phyloP scores from a whole-genome alignment of 1,140 invertebrate genomes.

The Lethrus apterus region DNA sequence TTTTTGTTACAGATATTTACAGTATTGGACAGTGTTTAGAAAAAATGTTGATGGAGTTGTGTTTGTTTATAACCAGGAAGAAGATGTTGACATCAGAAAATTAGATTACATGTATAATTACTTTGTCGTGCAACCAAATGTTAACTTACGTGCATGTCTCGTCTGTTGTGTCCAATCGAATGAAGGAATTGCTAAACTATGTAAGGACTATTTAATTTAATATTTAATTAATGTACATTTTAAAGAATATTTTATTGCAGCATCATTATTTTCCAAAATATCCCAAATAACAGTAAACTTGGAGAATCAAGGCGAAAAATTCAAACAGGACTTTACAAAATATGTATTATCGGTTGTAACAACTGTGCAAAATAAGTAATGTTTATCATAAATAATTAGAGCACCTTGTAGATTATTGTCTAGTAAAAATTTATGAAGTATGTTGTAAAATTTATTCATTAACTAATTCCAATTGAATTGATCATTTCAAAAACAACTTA shows the following conservation, averaged over 20 bases:
- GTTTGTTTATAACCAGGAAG: constrained; percentile 18
- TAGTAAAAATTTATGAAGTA: too few species aligned
- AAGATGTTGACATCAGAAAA: constrained; percentile 15
- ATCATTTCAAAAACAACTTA: too few species aligned
- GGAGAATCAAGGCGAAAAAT: constrained; percentile 18
- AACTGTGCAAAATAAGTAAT: constrained; percentile 11
- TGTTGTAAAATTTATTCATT: too few species aligned
- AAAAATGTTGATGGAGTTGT: constrained; percentile 18
- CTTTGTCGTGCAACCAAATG: constrained; percentile 15
- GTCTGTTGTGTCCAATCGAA: constrained; percentile 13
- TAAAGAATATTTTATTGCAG: constrained; percentile 13
- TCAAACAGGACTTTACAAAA: constrained; percentile 20
- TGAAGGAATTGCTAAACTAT: constrained; percentile 15
- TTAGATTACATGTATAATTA: constrained; percentile 22
- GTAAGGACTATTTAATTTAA: constrained; percentile 10
- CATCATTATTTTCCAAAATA: constrained; percentile 18
- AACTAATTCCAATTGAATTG: too few species aligned
- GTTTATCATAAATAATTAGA: too few species aligned
- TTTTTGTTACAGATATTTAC: constrained; percentile 13
- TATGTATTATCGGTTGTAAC: constrained; percentile 19
- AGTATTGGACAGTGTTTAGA: constrained; percentile 17
- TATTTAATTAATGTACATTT: neutral
- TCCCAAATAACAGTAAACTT: constrained; percentile 18
- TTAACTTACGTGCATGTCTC: constrained; percentile 15
- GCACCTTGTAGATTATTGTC: too few species aligned